Percentiles rank a stretch among this genome's conserved stretches.
phyloP scores from a whole-genome alignment of 2,888 invertebrate genomes.

The Cryptus armator region DNA sequence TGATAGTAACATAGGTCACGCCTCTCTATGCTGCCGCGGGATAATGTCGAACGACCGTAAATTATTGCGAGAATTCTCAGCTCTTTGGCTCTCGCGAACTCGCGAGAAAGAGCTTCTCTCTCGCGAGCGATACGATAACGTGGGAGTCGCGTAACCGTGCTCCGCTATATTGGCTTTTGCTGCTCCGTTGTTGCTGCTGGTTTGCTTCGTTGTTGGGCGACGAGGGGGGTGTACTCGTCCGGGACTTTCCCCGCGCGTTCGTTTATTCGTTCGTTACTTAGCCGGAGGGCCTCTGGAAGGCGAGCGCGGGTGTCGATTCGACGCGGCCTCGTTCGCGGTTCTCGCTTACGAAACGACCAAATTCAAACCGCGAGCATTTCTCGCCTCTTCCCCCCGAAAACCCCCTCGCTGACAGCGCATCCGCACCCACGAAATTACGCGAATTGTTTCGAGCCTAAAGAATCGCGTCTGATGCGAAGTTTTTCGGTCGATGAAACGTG shows the following conservation, averaged over 20 bases:
- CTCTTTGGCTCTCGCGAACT: conserved; percentile 31
- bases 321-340: conserved; percentile 48
- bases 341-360: conserved; percentile 54
- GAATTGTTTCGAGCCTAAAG: not conserved
- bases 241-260: conserved; percentile 56
- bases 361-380: conserved; percentile 4
- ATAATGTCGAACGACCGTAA: conserved; percentile 82
- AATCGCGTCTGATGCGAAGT: not conserved
- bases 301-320: conserved; percentile 63
- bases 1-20: conserved; percentile 78
- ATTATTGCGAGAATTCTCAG: conserved; percentile 76
- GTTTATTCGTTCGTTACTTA: conserved; percentile 45
- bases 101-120: conserved; percentile 45
- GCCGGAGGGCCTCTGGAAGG: conserved; percentile 30
- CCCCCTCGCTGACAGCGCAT: not conserved
- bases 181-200: conserved; percentile 13
- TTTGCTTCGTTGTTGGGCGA: conserved; percentile 15
- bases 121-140: conserved; percentile 76
- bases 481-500: not conserved
- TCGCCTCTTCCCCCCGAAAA: not conserved
- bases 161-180: conserved; percentile 47
- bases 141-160: conserved; percentile 77
- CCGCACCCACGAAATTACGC: conserved; percentile 58
- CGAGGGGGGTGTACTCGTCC: conserved; percentile 63
- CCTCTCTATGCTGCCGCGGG: conserved; percentile 77